Base-by-base conservation (phyloP, 2,888 invertebrate species). In the Lycophotia porphyrea region DNA sequence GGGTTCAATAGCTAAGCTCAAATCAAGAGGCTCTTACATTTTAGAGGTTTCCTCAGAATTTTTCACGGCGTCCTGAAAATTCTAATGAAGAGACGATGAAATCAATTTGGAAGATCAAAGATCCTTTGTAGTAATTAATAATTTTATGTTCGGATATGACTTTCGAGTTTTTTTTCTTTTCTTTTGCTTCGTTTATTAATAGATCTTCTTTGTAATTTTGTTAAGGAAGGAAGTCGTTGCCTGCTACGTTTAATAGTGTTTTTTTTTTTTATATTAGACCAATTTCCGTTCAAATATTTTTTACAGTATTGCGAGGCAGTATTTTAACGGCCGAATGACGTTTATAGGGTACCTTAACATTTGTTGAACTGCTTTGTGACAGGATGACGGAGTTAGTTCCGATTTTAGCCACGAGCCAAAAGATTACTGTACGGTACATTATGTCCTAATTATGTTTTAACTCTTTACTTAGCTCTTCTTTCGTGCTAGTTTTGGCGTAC, bases 41-140 rank as follows among this genome's bases (percentile, higher is more conserved):
- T 68, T 2, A 65, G 49, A 13, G 72, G 70, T 39, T 69, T 71
- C 71, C 31, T 39, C 27, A 27, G 1, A 64, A 44, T 67, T 86
- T 78, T 71, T 71, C 61, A 55, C 60, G 55, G 52, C 24, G 9
- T 39, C 74, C 65, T 64, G 58, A 81, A 70, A 80, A 60, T 76
- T 80, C 5, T 68, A 76, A 85, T 84, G 67, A 84, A 81, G 73
- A 76, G 74, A 44, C 70, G 65, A 74, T 71, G 60, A 84, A 81
- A 86, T 81, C 74, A 86, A 81, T 86, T 85, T 60, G 74, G n/a
- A 58, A 71, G 86, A 74, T 78, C 81, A 86, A 86, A 85, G 78
- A 73, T 73, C 74, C 73, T 81, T 81, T 78, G 76, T 74, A 27
- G 27, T 78, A 85, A 85, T 85, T 85, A 84, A 74, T 76, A 83